Evolutionary conservation across 2,888 invertebrate genomes (phyloP).

Genomic region (Conops quadrifasciatus): DNA sequence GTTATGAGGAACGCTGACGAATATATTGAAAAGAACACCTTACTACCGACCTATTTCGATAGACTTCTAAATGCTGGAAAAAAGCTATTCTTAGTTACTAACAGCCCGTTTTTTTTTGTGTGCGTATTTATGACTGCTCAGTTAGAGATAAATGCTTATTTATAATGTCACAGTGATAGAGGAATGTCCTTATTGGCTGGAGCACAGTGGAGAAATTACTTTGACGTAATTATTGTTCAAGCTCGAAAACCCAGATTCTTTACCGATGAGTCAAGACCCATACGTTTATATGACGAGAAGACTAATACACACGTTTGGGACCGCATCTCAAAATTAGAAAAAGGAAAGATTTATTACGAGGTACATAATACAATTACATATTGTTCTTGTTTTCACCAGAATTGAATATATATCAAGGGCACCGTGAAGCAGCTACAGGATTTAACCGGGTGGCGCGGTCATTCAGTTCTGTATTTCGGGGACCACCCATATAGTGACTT

Average conservation of each 20-base stretch:
- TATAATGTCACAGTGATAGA: constrained; percentile 74
- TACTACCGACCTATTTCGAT: constrained; percentile 78
- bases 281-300: constrained; percentile 84
- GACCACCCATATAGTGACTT: constrained; percentile 98
- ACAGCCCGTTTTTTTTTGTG: constrained; percentile 97
- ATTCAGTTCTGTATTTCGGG: constrained; percentile 94
- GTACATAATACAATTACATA: constrained; percentile 68
- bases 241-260: constrained; percentile 97
- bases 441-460: constrained; percentile 91
- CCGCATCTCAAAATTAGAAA: constrained; percentile 83
- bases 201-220: constrained; percentile 85
- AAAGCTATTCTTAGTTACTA: constrained; percentile 94
- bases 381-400: not conserved
- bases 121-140: constrained; percentile 66
- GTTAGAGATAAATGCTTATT: not conserved
- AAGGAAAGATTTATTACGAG: constrained; percentile 92
- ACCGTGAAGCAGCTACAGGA: constrained; percentile 91
- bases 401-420: constrained; percentile 70
- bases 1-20: constrained; percentile 84
- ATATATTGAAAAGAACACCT: constrained; percentile 80
- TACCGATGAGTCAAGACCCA: constrained; percentile 88
- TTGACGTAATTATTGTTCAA: constrained; percentile 93
- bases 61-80: constrained; percentile 79
- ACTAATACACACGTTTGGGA: constrained; percentile 90
- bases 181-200: constrained; percentile 93